A percentile compares a stretch with the other conserved stretches of the same genome.
Evolutionary conservation across 2,797 vertebrate species (phyloP).

Genomic region (Picus viridis): DNA sequence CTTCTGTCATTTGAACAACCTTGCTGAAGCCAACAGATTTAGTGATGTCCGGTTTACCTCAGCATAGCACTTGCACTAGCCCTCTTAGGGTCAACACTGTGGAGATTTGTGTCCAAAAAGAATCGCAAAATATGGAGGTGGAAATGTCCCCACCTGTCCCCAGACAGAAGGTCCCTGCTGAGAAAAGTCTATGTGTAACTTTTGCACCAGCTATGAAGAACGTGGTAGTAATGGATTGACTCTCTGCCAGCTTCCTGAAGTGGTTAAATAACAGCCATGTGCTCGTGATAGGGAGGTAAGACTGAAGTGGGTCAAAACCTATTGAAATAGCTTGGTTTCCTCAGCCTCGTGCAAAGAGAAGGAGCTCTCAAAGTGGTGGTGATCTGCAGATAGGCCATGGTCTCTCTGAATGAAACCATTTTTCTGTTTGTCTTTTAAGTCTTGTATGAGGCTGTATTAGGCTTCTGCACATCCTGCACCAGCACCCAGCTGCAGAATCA

Average conservation of each 20-base stretch:
- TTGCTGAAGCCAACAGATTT: not conserved
- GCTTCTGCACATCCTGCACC: not conserved
- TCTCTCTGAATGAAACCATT: not conserved
- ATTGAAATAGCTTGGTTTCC: not conserved
- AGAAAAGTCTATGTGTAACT: not conserved
- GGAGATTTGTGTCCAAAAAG: not conserved
- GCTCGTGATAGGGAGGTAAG: not conserved
- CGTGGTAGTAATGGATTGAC: not conserved
- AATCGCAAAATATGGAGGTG: not conserved
- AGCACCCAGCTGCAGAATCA: not conserved
- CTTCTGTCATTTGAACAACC: conserved; percentile 24
- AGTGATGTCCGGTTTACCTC: not conserved
- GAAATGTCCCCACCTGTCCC: not conserved
- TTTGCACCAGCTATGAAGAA: not conserved
- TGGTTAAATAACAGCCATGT: not conserved
- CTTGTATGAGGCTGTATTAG: not conserved
- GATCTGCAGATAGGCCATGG: not conserved
- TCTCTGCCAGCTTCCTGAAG: not conserved
- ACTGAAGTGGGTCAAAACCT: not conserved
- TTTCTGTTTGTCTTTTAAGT: not conserved
- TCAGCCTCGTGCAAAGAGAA: not conserved
- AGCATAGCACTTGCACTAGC: not conserved
- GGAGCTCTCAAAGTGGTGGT: not conserved
- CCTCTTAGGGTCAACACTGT: not conserved
- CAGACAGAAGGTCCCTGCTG: not conserved